phyloP scores from a whole-genome alignment of 2,113 vertebrate species.

The Tachycineta bicolor region DNA sequence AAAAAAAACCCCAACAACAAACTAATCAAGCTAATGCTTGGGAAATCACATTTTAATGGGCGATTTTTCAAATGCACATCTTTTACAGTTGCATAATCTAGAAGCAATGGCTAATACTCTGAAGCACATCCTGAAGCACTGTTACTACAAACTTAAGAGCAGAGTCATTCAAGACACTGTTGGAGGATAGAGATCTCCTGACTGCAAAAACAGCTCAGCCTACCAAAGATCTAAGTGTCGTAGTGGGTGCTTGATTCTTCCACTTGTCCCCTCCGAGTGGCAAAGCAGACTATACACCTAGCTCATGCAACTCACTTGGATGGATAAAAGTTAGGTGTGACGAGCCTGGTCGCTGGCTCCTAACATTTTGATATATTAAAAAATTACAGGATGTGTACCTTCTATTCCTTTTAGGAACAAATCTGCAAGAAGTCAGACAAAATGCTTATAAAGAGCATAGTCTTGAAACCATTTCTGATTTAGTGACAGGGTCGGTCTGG shows the following conservation, averaged over 20 bases:
- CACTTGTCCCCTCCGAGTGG: neutral
- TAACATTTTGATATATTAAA: neutral
- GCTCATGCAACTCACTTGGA: neutral
- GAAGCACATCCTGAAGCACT: neutral
- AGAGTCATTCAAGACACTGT: neutral
- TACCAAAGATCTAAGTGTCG: neutral
- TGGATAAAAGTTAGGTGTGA: neutral
- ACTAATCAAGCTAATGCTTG: neutral
- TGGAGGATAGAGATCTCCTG: neutral
- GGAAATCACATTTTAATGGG: conserved; percentile 6
- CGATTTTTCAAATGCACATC: neutral
- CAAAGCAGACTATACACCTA: neutral
- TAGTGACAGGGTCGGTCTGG: neutral
- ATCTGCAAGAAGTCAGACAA: neutral
- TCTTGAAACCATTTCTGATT: neutral
- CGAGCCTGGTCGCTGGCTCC: neutral
- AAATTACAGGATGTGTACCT: neutral
- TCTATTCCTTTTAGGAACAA: neutral
- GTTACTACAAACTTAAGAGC: neutral
- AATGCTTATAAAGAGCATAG: neutral
- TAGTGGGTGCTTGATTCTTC: neutral
- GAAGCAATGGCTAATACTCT: neutral
- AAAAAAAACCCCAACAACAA: neutral
- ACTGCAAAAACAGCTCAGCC: neutral
- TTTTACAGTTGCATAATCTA: neutral